phyloP scores from a whole-genome alignment of 2,888 invertebrate genomes.

The Oxystoma pomonae region DNA sequence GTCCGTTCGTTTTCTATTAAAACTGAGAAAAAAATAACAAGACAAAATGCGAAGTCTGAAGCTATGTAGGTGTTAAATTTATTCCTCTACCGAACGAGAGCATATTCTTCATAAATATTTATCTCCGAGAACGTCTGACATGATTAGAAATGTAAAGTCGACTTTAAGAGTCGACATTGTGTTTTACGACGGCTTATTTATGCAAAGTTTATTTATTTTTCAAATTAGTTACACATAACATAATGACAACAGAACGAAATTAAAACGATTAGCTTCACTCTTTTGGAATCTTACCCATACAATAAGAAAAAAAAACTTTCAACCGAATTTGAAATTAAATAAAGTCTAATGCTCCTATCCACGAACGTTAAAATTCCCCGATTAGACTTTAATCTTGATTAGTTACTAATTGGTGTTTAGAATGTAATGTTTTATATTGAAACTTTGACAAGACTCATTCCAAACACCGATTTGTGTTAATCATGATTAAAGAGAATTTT shows the following conservation, averaged over 20 bases:
- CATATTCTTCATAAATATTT: constrained; percentile 21
- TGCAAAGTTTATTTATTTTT: neutral
- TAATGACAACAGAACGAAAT: neutral
- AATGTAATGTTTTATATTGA: too few species aligned
- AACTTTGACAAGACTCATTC: too few species aligned
- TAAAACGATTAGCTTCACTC: too few species aligned
- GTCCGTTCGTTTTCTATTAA: neutral
- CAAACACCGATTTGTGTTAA: too few species aligned
- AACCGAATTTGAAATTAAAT: too few species aligned
- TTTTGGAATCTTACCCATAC: too few species aligned
- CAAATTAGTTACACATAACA: neutral
- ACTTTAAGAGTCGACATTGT: neutral
- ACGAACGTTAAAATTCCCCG: too few species aligned
- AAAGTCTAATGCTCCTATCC: too few species aligned
- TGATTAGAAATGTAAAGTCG: neutral
- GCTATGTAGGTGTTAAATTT: constrained; percentile 26
- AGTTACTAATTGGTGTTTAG: too few species aligned
- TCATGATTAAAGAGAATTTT: too few species aligned
- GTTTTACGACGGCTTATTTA: neutral
- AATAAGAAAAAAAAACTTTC: too few species aligned
- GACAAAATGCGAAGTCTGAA: neutral
- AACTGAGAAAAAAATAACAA: neutral
- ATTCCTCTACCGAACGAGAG: constrained; percentile 14
- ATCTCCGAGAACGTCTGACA: constrained; percentile 4
- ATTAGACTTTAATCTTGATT: too few species aligned